Evolutionary conservation across 1,140 invertebrate species (phyloP).

Genomic region (Bombus huntii): DNA sequence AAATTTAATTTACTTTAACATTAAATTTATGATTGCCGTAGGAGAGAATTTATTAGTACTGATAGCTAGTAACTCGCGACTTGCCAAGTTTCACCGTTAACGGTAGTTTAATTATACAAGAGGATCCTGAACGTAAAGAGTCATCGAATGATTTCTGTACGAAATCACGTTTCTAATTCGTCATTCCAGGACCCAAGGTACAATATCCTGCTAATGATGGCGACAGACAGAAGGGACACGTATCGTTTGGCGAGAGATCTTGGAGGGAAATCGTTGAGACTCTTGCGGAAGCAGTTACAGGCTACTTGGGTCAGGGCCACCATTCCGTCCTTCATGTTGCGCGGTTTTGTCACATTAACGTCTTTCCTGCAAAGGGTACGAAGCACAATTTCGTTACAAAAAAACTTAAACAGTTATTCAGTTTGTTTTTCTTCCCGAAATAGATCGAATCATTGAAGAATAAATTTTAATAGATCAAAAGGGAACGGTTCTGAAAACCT

Average conservation of each 20-base stretch:
- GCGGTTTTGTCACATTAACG: slow-evolving; percentile 89
- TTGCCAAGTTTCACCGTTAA: neutral
- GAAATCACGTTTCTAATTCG: neutral
- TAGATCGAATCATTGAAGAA: neutral
- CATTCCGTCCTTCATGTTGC: slow-evolving; percentile 90
- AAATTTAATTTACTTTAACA: neutral
- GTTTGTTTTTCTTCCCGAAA: neutral
- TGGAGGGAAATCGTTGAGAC: slow-evolving; percentile 82
- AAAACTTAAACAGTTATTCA: neutral
- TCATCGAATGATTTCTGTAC: no score
- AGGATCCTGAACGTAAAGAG: no score
- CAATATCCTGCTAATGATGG: slow-evolving; percentile 81
- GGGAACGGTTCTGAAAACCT: neutral
- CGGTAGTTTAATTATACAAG: neutral
- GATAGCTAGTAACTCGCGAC: neutral
- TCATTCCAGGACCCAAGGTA: slow-evolving; percentile 82
- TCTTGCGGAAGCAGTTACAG: slow-evolving; percentile 86
- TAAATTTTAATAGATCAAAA: neutral
- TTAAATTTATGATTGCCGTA: neutral
- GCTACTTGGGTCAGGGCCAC: slow-evolving; percentile 88
- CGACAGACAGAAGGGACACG: slow-evolving; percentile 79
- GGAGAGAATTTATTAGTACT: no score
- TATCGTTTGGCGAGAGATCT: slow-evolving; percentile 77
- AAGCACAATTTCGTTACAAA: neutral
- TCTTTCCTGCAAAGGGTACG: slow-evolving; percentile 90